These are phyloP conservation scores for Rafetus swinhoei DNA, from an alignment of 2,113 vertebrate genomes.

Conservation along the genomic window DNA sequence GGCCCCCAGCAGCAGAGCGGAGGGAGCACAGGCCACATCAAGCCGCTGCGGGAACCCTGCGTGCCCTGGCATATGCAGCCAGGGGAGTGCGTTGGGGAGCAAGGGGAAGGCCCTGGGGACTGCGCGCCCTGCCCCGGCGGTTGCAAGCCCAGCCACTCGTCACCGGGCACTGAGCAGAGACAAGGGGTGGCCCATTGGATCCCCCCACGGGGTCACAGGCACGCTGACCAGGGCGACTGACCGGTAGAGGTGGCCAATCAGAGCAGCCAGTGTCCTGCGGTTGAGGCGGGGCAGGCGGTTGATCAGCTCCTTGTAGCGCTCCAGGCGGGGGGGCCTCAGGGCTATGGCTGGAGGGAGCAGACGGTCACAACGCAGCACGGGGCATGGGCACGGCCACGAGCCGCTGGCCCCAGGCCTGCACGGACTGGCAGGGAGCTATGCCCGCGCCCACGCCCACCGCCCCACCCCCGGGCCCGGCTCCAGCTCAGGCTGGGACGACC, in stretches of 20 bases:
- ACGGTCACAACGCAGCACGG: background rate
- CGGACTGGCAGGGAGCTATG: background rate
- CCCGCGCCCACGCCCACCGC: background rate
- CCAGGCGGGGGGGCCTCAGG: constrained; percentile 85
- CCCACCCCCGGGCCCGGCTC: background rate
- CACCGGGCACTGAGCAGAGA: background rate
- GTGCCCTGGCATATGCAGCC: too few species aligned
- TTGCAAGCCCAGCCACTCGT: too few species aligned
- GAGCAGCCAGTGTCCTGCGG: constrained; percentile 88
- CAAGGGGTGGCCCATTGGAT: background rate
- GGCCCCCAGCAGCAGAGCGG: too few species aligned
- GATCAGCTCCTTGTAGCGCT: constrained; percentile 94
- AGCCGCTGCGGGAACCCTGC: too few species aligned
- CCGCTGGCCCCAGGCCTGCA: background rate
- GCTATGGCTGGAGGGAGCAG: constrained; percentile 77
- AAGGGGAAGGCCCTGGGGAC: background rate
- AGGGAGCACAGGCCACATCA: too few species aligned
- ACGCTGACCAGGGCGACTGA: constrained; percentile 60
- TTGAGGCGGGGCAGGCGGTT: constrained; percentile 90
- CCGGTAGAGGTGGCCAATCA: constrained; percentile 95
- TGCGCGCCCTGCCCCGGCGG: background rate
- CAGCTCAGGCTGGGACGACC: accelerated
- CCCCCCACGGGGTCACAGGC: too few species aligned
- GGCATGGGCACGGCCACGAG: accelerated
- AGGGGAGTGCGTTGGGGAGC: background rate